These are phyloP conservation scores for Philantomba maxwellii DNA, from an alignment of 2,113 vertebrate genomes.

Conservation along the genomic window DNA sequence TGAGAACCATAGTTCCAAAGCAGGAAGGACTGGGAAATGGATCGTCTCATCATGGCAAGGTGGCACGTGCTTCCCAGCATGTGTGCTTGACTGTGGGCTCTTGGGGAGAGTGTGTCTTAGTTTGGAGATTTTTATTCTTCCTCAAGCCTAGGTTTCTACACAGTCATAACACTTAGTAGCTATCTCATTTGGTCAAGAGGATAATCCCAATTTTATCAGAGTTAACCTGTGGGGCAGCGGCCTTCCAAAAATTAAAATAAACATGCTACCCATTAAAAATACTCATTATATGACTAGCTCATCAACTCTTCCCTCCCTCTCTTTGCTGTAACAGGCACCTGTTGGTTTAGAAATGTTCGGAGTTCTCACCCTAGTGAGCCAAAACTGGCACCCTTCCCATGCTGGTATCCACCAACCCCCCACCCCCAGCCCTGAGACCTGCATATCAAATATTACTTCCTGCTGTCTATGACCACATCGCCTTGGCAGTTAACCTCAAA, in stretches of 20 bases:
- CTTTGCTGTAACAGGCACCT: neutral
- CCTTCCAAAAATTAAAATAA: constrained; percentile 5
- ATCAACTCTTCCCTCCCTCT: neutral
- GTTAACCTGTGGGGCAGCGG: neutral
- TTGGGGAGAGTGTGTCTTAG: neutral
- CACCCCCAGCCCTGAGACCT: neutral
- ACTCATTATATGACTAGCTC: neutral
- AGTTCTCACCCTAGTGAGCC: neutral
- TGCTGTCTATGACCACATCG: constrained; percentile 30
- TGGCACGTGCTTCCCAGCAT: neutral
- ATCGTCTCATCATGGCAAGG: neutral
- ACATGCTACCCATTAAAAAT: constrained; percentile 19
- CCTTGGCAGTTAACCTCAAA: constrained; percentile 58
- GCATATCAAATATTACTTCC: constrained; percentile 29
- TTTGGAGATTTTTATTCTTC: neutral
- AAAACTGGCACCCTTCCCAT: neutral
- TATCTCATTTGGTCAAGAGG: neutral
- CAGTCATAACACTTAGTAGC: neutral
- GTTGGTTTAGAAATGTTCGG: neutral
- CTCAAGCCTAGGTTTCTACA: neutral
- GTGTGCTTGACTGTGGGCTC: neutral
- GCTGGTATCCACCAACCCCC: neutral
- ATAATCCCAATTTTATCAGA: neutral
- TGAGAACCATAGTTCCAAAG: neutral
- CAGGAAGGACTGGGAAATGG: neutral